These are phyloP conservation scores for Psammodynastes pulverulentus DNA, from an alignment of 2,113 vertebrate genomes.

Conservation along the genomic window DNA sequence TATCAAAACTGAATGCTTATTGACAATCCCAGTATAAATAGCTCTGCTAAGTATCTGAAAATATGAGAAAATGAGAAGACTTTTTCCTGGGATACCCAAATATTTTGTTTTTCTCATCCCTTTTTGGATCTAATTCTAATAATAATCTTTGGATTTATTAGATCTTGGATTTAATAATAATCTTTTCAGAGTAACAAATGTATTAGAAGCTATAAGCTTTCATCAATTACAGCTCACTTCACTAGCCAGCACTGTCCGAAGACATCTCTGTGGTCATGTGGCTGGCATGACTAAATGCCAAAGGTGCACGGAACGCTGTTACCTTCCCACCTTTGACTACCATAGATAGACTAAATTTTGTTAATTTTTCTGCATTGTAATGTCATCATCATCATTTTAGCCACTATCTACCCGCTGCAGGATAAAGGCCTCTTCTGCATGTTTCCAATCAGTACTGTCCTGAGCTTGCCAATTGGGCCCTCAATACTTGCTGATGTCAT, in stretches of 20 bases:
- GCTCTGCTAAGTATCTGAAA: background rate
- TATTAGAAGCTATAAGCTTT: background rate
- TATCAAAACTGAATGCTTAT: background rate
- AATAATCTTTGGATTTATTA: too few species aligned
- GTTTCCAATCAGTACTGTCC: too few species aligned
- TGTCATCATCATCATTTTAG: background rate
- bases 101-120: background rate
- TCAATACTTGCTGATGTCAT: too few species aligned
- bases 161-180: too few species aligned
- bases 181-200: background rate
- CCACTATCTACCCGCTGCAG: background rate
- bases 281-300: too few species aligned
- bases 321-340: background rate
- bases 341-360: background rate
- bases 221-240: background rate
- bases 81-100: background rate
- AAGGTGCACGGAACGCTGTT: too few species aligned
- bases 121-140: background rate
- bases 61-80: background rate
- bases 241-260: too few species aligned
- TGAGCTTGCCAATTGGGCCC: too few species aligned
- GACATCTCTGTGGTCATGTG: too few species aligned
- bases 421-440: background rate
- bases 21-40: background rate
- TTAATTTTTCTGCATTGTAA: background rate